Evolutionary conservation across 2,888 invertebrate genomes (phyloP).

Genomic region (Conops quadrifasciatus): DNA sequence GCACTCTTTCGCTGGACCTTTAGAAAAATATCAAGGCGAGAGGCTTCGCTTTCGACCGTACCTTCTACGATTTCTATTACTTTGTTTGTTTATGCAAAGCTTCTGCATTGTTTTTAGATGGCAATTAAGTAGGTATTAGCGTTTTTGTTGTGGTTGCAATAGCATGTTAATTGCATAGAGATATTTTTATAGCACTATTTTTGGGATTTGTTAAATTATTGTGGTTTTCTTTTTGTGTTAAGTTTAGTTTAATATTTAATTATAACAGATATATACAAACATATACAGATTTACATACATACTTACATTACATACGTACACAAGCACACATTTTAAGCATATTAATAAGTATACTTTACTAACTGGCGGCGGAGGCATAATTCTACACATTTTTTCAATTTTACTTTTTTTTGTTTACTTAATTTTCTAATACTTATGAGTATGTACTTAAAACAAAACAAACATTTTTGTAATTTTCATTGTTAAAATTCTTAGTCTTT

Average conservation of each 20-base stretch:
- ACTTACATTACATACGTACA: too few relatives aligned
- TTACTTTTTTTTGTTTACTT: conserved; percentile 1
- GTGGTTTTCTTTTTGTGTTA: not conserved
- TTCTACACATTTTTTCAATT: not conserved
- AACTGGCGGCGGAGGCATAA: not conserved
- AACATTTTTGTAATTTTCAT: not conserved
- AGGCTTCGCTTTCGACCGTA: not conserved
- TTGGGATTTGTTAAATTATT: not conserved
- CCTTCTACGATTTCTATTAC: not conserved
- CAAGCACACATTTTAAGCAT: not conserved
- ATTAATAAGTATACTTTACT: not conserved
- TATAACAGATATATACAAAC: conserved; percentile 13
- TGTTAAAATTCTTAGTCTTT: conserved; percentile 26
- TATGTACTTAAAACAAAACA: too few relatives aligned
- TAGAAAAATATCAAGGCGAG: too few relatives aligned
- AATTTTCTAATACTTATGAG: too few relatives aligned
- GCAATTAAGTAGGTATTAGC: conserved; percentile 10
- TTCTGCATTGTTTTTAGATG: conserved; percentile 11
- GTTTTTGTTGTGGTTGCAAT: conserved; percentile 6
- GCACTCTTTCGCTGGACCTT: too few relatives aligned
- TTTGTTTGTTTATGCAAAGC: too few relatives aligned
- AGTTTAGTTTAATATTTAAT: not conserved
- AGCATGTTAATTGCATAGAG: not conserved
- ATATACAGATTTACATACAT: conserved; percentile 15
- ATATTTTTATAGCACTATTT: conserved; percentile 27